phyloP scores from a whole-genome alignment of 1,140 invertebrate species.

The Megalopta genalis region DNA sequence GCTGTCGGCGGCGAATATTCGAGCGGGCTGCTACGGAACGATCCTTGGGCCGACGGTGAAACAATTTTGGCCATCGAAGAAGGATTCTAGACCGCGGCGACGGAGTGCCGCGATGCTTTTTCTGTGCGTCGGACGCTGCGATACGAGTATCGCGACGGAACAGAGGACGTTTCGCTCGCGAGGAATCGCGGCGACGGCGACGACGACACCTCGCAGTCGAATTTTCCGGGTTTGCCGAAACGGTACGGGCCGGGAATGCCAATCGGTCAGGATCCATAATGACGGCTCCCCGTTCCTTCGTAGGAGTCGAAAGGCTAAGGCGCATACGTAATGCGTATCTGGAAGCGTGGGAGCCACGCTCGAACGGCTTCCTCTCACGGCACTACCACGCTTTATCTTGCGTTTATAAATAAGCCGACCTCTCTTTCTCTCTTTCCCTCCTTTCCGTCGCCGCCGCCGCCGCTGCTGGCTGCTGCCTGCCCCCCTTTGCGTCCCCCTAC shows the following conservation, averaged over 20 bases:
- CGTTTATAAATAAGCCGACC: slow-evolving; percentile 50
- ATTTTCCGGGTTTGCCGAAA: background rate
- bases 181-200: too few relatives aligned
- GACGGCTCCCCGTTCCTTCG: slow-evolving; percentile 3
- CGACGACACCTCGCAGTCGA: too few relatives aligned
- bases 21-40: too few relatives aligned
- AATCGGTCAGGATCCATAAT: background rate
- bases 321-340: slow-evolving; percentile 47
- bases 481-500: background rate
- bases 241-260: background rate
- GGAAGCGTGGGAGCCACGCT: slow-evolving; percentile 50
- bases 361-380: slow-evolving; percentile 56
- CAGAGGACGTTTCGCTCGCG: too few relatives aligned
- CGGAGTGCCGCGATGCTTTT: too few relatives aligned
- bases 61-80: too few relatives aligned
- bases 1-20: too few relatives aligned
- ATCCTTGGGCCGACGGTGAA: too few relatives aligned
- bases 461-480: background rate
- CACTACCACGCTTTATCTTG: slow-evolving; percentile 43
- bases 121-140: too few relatives aligned
- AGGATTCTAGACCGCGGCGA: too few relatives aligned
- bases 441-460: too few relatives aligned
- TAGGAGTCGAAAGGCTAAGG: slow-evolving; percentile 40
- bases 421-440: slow-evolving; percentile 17
- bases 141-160: too few relatives aligned